phyloP scores from a whole-genome alignment of 2,113 vertebrate genomes.

The Anguilla rostrata region DNA sequence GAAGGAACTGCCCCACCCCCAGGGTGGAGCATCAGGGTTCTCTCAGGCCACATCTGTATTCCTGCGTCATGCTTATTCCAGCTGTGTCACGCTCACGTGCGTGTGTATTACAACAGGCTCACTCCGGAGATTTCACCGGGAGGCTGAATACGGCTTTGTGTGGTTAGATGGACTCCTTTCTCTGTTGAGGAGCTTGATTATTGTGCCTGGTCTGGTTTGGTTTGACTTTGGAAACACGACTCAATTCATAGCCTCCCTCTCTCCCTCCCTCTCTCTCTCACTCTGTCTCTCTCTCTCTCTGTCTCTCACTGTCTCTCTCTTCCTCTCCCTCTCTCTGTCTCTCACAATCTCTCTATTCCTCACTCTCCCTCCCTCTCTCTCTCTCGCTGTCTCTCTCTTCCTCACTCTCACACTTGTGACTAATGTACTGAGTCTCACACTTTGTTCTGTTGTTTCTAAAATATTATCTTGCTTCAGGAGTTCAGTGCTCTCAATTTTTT shows the following conservation, averaged over 20 bases:
- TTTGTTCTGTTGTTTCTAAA: not conserved
- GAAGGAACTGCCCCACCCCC: too few species aligned
- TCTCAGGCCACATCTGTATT: too few species aligned
- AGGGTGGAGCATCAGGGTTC: too few species aligned
- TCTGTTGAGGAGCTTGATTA: not conserved
- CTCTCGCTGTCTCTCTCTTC: too few species aligned
- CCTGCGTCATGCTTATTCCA: too few species aligned
- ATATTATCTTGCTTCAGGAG: not conserved
- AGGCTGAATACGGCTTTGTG: not conserved
- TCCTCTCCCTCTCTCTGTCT: not conserved
- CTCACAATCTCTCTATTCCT: too few species aligned
- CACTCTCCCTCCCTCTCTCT: constrained; percentile 9
- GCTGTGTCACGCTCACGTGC: too few species aligned
- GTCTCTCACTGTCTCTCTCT: not conserved
- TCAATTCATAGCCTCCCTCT: not conserved
- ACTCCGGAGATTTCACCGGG: not conserved
- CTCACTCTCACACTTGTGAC: too few species aligned
- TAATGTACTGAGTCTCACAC: not conserved
- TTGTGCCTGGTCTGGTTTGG: not conserved
- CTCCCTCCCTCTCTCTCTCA: not conserved
- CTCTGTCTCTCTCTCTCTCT: not conserved
- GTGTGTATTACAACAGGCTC: too few species aligned
- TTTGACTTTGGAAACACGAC: not conserved
- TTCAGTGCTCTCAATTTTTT: not conserved
- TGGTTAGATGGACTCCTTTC: not conserved